phyloP scores from a whole-genome alignment of 2,797 vertebrate species.

The Morus bassanus region DNA sequence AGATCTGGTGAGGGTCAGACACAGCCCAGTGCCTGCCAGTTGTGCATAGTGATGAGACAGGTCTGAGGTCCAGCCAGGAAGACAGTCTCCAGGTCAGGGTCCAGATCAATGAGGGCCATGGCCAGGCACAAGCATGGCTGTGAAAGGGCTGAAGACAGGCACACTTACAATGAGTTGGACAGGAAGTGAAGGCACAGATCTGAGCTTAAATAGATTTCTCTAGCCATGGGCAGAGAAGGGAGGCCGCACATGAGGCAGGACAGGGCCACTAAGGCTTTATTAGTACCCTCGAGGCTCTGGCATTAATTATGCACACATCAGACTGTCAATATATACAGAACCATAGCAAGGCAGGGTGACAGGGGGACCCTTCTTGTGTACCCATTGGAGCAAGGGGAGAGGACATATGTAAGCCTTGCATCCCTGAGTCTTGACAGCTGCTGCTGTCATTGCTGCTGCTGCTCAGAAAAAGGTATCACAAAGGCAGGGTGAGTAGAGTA shows the following conservation, averaged over 20 bases:
- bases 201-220: not conserved
- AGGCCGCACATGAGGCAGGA: not conserved
- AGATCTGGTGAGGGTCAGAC: not conserved
- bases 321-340: not conserved
- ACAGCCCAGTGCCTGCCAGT: not conserved
- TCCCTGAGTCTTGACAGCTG: not conserved
- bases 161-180: not conserved
- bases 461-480: not conserved
- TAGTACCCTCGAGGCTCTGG: not conserved
- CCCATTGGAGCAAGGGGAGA: not conserved
- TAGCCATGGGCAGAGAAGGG: not conserved
- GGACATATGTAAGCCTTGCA: not conserved
- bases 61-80: not conserved
- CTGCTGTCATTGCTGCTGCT: not conserved
- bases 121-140: not conserved
- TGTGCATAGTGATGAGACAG: accelerated
- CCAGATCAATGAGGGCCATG: not conserved
- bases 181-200: not conserved
- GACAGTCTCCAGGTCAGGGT: not conserved
- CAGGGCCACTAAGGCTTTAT: not conserved
- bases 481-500: not conserved
- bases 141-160: not conserved
- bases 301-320: not conserved
- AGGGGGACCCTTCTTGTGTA: not conserved
- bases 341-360: not conserved